These are phyloP conservation scores for Chiroxiphia lanceolata DNA, from an alignment of 2,797 vertebrate genomes.

Conservation along the genomic window DNA sequence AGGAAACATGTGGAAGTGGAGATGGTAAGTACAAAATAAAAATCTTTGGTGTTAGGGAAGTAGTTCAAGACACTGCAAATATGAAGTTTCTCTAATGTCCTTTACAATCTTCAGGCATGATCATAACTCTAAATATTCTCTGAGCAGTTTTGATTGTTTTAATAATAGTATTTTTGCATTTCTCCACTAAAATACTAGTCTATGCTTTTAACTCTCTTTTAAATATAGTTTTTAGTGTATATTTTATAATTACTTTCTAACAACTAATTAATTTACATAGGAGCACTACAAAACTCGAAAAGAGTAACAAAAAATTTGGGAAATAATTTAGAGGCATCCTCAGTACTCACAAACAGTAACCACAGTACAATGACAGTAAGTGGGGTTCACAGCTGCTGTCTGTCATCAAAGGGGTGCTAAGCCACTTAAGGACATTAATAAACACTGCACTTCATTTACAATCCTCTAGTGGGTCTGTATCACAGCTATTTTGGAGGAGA, in stretches of 20 bases:
- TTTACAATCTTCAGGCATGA: background rate
- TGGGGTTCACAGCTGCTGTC: background rate
- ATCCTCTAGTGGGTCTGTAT: background rate
- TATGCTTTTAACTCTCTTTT: background rate
- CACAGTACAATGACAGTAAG: background rate
- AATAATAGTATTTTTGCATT: background rate
- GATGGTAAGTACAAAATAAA: background rate
- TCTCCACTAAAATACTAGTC: background rate
- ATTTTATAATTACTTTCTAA: background rate
- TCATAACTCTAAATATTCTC: background rate
- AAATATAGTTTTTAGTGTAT: background rate
- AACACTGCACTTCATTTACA: background rate
- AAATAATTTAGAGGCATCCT: background rate
- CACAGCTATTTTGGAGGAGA: background rate
- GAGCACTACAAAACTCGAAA: background rate
- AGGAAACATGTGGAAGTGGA: fast-evolving
- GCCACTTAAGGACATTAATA: background rate
- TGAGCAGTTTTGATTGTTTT: background rate
- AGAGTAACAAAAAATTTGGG: background rate
- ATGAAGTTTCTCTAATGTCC: background rate
- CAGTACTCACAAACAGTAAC: background rate
- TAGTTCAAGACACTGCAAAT: background rate
- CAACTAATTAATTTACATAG: background rate
- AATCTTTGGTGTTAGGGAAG: background rate
- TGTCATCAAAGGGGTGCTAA: background rate